Evolutionary conservation across 2,113 vertebrate genomes (phyloP), one percentile per base, ranked within the genome.

Genomic region (Noctilio leporinus): DNA sequence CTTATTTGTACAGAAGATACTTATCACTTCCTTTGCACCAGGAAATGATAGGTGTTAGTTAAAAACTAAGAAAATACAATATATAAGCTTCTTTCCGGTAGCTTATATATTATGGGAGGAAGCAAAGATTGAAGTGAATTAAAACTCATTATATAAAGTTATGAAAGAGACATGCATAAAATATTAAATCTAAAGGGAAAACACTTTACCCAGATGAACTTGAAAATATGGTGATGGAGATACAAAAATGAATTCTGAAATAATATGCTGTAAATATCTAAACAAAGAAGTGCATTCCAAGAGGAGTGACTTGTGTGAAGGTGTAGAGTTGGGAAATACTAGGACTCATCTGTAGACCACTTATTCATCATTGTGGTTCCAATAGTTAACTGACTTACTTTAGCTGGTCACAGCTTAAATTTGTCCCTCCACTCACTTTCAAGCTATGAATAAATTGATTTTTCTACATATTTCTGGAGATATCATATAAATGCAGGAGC

Each of bases 11-110:
- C 67, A 51, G 65, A 93, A 86, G 87, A 64, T 16, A 93, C 89
- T 94, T 91, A 86, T 83, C 51, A 72, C 7, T 89, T 93, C 3
- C 38, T 78, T 75, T 86, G 24, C 49, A 62, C 28, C 35, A 82
- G 38, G 16, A 82, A 85, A 20, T 43, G 19, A 7, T 89, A 89
- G 45, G 10, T 76, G 12, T 33, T 72, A 70, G 51, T 72, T 89
- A 89, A 93, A 93, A 95, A 84, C 89, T 81, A 96, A 95, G 93
- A 84, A 89, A 91, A 82, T 2, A 33, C 10, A 85, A 45, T 86
- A 67, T n/a, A n/a, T n/a, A n/a, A n/a, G 22, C 19, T 95, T 33
- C 33, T 95, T 96, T 86, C 16, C 49, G 62, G 84, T 53, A 92
- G 45, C 24, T 80, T 91, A 53, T 81, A 30, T 81, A 92, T 49